Conservation (phyloP, 2,113 vertebrate species). For the Camarhynchus parvulus region DNA sequence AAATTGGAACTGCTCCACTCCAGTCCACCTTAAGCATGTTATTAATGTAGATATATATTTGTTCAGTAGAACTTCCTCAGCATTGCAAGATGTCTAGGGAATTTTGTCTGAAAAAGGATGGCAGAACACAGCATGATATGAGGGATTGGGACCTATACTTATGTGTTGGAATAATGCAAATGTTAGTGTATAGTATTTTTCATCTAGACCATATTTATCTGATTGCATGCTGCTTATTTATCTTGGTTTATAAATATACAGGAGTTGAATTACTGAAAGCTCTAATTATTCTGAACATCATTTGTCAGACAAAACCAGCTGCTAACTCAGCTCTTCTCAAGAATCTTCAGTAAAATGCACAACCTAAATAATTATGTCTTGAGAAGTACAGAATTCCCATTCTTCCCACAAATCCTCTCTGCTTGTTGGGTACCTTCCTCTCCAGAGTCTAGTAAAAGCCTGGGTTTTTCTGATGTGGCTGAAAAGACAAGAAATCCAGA, state of each 20-base stretch:
- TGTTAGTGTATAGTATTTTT: background rate
- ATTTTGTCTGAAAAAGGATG: background rate
- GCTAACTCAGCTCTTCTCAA: background rate
- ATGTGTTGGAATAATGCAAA: background rate
- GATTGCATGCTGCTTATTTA: slow-evolving; percentile 1
- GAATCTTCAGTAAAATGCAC: background rate
- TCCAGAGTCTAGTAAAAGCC: background rate
- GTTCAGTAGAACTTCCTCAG: background rate
- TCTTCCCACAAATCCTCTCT: background rate
- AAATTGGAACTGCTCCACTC: background rate
- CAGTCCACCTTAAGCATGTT: background rate
- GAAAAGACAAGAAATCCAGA: background rate
- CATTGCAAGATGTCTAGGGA: background rate
- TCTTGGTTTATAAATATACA: slow-evolving; percentile 1
- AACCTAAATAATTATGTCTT: background rate
- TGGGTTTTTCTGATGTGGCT: background rate
- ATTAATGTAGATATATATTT: background rate
- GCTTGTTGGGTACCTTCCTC: background rate
- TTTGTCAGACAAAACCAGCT: slow-evolving; percentile 6
- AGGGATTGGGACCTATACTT: background rate
- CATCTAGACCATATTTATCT: background rate
- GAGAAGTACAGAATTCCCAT: background rate
- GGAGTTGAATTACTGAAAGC: background rate
- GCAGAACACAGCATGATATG: background rate
- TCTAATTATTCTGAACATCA: slow-evolving; percentile 19